Base-by-base conservation (phyloP, 92 coral and sea anemone genomes). In the Paramuricea clavata region DNA sequence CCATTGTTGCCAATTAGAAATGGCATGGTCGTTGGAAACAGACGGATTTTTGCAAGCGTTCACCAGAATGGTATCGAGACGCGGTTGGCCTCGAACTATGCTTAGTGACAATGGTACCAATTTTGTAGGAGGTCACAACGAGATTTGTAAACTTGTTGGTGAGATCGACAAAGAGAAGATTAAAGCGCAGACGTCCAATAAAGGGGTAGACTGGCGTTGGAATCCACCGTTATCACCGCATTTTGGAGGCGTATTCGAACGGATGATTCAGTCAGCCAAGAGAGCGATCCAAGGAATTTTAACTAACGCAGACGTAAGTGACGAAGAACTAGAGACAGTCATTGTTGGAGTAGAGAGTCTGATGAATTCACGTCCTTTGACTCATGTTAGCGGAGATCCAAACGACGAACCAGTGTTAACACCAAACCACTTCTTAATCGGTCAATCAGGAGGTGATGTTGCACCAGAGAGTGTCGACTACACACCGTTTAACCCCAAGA, bases 391-490 rank as follows among this genome's bases (percentile, higher is more conserved):
- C 15, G 87, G 76, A 19, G 93, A 90, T 59, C 87, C 79, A 11
- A 77, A 86, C 73, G 91, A 91, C 76, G 87, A 88, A 6, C 81
- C 79, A 1, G 89, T 87, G 9, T 59, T 91, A 33, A 88, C 91
- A 19, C 93, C 91, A 2, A 91, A 83, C 49, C 91, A 91, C 52
- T 87, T 91, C 35, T 70, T 87, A 33, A 83, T 91, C 36, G 89
- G 93, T 3, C 92, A 88, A 2, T 83, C 87, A 89, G 94, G 94
- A 22, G 94, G 94, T 30, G 92, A 92, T 61, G 23, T 92, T 31
- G 92, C 90, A 6, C 95, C 91, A 57, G 83, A 78, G n/a, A n/a
- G n/a, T n/a, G n/a, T n/a, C n/a, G n/a, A n/a, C n/a, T n/a, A n/a
- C n/a, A n/a, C n/a, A n/a, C n/a, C n/a, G n/a, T n/a, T n/a, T n/a